phyloP scores from a whole-genome alignment of 2,113 vertebrate genomes.

The Proterorhinus semilunaris region DNA sequence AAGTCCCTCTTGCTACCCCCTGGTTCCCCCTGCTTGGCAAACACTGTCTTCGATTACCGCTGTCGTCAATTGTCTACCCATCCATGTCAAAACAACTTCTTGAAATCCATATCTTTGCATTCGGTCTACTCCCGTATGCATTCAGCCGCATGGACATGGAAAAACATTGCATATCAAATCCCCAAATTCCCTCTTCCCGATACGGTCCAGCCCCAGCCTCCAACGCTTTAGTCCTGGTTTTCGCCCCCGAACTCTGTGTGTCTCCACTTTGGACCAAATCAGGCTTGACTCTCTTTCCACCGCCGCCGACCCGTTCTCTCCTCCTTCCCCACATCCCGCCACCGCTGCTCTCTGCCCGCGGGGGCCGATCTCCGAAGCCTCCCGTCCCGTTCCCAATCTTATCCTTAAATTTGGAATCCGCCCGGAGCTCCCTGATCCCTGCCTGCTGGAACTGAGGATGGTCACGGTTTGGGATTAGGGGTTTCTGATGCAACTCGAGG shows the following conservation, averaged over 20 bases:
- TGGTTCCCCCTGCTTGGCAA: too few relatives aligned
- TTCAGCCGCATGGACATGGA: background rate
- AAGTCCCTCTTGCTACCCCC: too few relatives aligned
- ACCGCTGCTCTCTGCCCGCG: slow-evolving; percentile 13
- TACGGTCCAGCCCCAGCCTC: background rate
- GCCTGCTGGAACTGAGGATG: slow-evolving; percentile 62
- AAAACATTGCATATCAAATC: background rate
- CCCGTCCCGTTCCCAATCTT: slow-evolving; percentile 55
- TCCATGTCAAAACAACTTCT: background rate
- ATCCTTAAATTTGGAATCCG: slow-evolving; percentile 67
- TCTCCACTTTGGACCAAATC: slow-evolving; percentile 19
- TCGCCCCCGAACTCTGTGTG: background rate
- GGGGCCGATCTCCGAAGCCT: slow-evolving; percentile 48
- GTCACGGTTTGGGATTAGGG: slow-evolving; percentile 70
- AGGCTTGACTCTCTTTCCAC: slow-evolving; percentile 1
- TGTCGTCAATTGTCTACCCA: too few relatives aligned
- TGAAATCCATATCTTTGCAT: background rate
- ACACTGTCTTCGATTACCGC: too few relatives aligned
- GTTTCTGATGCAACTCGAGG: slow-evolving; percentile 60
- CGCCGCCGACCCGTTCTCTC: background rate
- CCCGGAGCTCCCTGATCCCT: slow-evolving; percentile 60
- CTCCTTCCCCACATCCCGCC: slow-evolving; percentile 6
- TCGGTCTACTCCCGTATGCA: background rate
- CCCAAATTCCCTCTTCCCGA: background rate
- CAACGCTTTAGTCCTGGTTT: background rate